Evolutionary conservation across 2,888 invertebrate species (phyloP), one percentile per base, ranked within the genome.

Genomic region (Aphrophora alni): DNA sequence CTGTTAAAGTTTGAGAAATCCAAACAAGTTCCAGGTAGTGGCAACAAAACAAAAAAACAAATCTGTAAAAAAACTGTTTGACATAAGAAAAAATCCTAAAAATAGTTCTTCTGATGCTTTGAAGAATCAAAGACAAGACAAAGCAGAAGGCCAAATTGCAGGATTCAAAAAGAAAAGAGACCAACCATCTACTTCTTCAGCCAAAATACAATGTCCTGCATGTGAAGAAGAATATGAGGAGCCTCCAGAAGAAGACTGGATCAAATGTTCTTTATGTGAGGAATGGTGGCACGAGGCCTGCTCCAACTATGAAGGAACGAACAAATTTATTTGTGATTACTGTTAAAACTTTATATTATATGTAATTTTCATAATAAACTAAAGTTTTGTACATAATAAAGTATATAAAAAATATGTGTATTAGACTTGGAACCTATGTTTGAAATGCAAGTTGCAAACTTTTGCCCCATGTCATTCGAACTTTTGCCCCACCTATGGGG

Each of bases 271-370:
- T 59, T 24, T 7, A 38, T 76, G 51, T 51, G 59, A 59, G 21
- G 75, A 76, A 38, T 76, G 75, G 75, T 76, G 75, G 75, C 75
- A 76, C 38, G 21, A 38, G 25, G 44, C 38, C n/a, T 75, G 75
- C 24, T 75, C 38, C 38, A 75, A 25, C 38, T 75, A 44, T 75
- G 75, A 51, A 17, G 28, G 75, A 51, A 59, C n/a, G 27, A 68
- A 27, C 10, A 76, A 59, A 25, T 76, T 76, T 59, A 76, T 28
- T 12, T 76, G 75, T 76, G 75, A 76, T 21, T 76, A 59, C 25
- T 76, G 51, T 59, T 76, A 76, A 76, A 76, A 33, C 27, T 14
- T 24, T 12, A 76, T 44, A 51, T 25, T 51, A 21, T 76, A 26
- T 76, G 14, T 76, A 77, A 69, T 77, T 28, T 77, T 69, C 8